Base-by-base conservation (phyloP, 2,888 invertebrate species). In the Tricholauxania praeusta region DNA sequence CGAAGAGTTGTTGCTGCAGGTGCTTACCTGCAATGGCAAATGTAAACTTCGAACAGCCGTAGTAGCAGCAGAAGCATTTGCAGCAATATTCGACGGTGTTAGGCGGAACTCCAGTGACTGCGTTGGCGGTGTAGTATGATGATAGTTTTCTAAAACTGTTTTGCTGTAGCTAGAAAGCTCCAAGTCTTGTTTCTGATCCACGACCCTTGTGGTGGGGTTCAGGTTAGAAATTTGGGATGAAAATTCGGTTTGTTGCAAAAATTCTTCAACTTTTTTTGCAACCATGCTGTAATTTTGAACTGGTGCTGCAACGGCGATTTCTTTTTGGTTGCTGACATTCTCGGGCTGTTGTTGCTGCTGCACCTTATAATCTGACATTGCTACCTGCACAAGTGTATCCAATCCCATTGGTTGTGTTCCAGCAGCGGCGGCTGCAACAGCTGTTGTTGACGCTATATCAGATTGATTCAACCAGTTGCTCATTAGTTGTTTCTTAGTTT, bases 401-500 rank as follows among this genome's bases (percentile, higher is more conserved):
- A 80, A 73, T 12, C 79, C 78, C 7, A 74, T 73, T 5, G 74
- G 49, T 19, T 48, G 49, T 0, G 72, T 49, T 2, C 49, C n/a
- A 15, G 47, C 12, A 48, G 65, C 14, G 10, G 59, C 15, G 14
- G 47, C 47, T 63, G 52, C 51, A n/a, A 17, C n/a, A 53, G 8
- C 19, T 53, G n/a, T n/a, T 53, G 53, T 53, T 53, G 53, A 1
- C 12, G n/a, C 8, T 28, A 22, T 22, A 12, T 22, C 12, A 19
- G 92, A 92, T 81, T 95, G 93, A 79, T 93, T 94, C 69, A 96
- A 88, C 96, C 97, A 97, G 84, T 96, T 96, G 76, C 93, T 95
- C 90, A 96, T 95, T 82, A 96, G 90, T 0, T 92, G 91, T 88
- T 96, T 97, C 87, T 97, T 97, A 0, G 97, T 96, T 89, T 97